phyloP scores from a whole-genome alignment of 2,888 invertebrate genomes.

The Sepiola atlantica region DNA sequence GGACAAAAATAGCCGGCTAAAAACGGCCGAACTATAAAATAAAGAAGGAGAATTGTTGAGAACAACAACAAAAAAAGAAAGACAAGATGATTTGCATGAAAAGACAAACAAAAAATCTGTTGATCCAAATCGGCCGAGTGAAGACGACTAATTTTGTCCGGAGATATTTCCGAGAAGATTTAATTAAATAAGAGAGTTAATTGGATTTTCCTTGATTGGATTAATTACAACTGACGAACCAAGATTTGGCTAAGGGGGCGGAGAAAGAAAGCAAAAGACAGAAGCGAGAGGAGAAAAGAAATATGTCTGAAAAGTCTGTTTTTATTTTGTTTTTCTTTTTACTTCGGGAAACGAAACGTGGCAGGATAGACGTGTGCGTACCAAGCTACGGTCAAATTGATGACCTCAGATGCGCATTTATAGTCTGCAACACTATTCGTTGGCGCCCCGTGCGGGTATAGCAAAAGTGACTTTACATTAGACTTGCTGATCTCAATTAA shows the following conservation, averaged over 20 bases:
- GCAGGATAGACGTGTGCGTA: background rate
- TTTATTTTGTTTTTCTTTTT: background rate
- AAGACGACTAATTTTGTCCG: background rate
- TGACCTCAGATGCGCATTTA: background rate
- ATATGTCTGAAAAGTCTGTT: background rate
- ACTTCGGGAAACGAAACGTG: background rate
- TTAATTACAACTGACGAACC: conserved; percentile 32
- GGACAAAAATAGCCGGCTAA: background rate
- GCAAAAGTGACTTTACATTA: no score
- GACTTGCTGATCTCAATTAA: no score
- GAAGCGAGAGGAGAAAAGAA: background rate
- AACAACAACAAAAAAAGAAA: background rate
- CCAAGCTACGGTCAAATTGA: background rate
- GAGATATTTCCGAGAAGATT: background rate
- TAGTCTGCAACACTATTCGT: no score
- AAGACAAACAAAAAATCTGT: no score
- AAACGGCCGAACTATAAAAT: background rate
- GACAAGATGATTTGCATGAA: background rate
- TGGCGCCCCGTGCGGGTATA: no score
- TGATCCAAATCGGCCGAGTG: background rate
- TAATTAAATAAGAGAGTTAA: conserved; percentile 8
- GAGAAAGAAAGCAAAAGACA: background rate
- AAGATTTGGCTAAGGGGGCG: background rate
- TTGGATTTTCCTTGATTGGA: conserved; percentile 20
- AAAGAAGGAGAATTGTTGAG: background rate